These are phyloP conservation scores for Psammodynastes pulverulentus DNA, from an alignment of 2,113 vertebrate species.

Conservation along the genomic window DNA sequence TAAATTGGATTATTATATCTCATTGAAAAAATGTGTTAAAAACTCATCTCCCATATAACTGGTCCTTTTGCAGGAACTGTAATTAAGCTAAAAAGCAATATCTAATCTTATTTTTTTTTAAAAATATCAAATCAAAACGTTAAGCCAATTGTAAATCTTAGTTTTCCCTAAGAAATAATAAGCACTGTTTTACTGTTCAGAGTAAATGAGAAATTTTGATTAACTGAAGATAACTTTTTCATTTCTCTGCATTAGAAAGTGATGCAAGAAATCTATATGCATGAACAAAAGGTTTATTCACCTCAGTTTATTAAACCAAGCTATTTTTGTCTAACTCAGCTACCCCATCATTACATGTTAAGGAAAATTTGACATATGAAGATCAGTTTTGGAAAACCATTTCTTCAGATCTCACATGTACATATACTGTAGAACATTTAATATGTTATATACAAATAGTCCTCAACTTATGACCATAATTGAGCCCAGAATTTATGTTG, in stretches of 20 bases:
- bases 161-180: neutral
- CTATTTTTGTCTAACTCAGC: neutral
- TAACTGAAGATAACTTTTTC: neutral
- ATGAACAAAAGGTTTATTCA: neutral
- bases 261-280: neutral
- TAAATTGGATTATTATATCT: neutral
- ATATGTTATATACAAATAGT: neutral
- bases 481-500: neutral
- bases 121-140: neutral
- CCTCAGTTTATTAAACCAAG: neutral
- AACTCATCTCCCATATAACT: neutral
- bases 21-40: neutral
- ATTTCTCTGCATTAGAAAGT: neutral
- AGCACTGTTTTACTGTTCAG: neutral
- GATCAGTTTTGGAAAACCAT: neutral
- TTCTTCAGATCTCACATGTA: neutral
- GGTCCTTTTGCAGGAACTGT: neutral
- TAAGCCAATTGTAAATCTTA: neutral
- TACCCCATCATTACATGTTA: neutral
- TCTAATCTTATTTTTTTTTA: neutral
- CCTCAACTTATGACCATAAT: neutral
- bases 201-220: neutral
- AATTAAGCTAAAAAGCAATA: neutral
- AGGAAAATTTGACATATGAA: neutral
- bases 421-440: neutral